Evolutionary conservation across 1,140 invertebrate genomes (phyloP).

Genomic region (Lanistes nyassanus): DNA sequence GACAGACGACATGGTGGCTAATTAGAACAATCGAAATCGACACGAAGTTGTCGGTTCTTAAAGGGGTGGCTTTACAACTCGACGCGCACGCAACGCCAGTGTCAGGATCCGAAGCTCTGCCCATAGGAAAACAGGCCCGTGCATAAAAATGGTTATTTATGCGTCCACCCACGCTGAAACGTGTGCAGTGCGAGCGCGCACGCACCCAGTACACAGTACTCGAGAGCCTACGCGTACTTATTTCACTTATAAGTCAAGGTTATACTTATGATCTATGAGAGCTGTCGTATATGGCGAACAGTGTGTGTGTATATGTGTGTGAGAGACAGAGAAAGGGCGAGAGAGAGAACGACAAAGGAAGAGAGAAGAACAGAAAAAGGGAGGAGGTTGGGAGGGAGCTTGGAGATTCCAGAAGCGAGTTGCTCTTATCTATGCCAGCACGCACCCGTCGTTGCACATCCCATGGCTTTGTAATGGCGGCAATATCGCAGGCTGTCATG

Average conservation of each 20-base stretch:
- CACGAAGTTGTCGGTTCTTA: too few species aligned
- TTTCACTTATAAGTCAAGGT: background rate
- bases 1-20: too few species aligned
- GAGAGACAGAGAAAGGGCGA: background rate
- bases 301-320: too few species aligned
- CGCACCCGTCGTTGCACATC: conserved; percentile 82
- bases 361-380: background rate
- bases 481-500: conserved; percentile 98
- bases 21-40: too few species aligned
- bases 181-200: too few species aligned
- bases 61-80: too few species aligned
- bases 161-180: background rate
- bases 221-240: too few species aligned
- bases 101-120: background rate
- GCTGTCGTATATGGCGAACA: background rate
- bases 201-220: too few species aligned
- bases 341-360: background rate
- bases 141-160: background rate
- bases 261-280: background rate
- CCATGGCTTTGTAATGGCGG: conserved; percentile 97
- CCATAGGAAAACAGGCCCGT: background rate
- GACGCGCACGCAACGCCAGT: too few species aligned
- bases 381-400: background rate
- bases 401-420: background rate
- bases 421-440: too few species aligned